A percentile compares a stretch with the other conserved stretches of the same genome.
phyloP scores from a whole-genome alignment of 2,888 invertebrate genomes.

The Heliconius sara region DNA sequence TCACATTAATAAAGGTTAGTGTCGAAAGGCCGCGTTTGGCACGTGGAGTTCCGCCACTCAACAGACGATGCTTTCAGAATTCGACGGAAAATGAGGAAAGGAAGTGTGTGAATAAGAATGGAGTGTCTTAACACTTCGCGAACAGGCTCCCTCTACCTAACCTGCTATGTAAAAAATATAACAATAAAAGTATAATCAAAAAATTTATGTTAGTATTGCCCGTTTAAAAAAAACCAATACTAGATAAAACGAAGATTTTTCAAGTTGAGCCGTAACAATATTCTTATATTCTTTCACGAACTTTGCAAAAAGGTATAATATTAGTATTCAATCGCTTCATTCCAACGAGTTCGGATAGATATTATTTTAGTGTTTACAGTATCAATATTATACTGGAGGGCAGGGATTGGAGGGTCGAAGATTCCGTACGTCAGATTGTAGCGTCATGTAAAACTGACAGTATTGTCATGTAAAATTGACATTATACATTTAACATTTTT shows the following conservation, averaged over 20 bases:
- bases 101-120: too few species aligned
- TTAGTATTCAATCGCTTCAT: constrained; percentile 7
- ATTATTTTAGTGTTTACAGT: constrained; percentile 5
- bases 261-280: not conserved
- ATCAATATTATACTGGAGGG: not conserved
- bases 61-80: too few species aligned
- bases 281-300: not conserved
- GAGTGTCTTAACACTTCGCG: too few species aligned
- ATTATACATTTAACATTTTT: too few species aligned
- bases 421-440: not conserved
- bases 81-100: too few species aligned
- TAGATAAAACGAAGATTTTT: not conserved
- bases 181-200: too few species aligned
- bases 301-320: not conserved
- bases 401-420: not conserved
- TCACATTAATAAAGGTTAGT: too few species aligned
- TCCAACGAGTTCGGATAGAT: not conserved
- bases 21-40: too few species aligned
- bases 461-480: not conserved
- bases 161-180: too few species aligned
- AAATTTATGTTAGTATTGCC: too few species aligned
- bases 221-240: not conserved
- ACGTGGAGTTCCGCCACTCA: too few species aligned
- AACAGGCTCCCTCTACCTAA: too few species aligned
- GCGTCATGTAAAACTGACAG: not conserved